Percentiles rank a stretch among this genome's conserved stretches.
Evolutionary conservation across 2,888 invertebrate species (phyloP).

Genomic region (Drosophila affinis): DNA sequence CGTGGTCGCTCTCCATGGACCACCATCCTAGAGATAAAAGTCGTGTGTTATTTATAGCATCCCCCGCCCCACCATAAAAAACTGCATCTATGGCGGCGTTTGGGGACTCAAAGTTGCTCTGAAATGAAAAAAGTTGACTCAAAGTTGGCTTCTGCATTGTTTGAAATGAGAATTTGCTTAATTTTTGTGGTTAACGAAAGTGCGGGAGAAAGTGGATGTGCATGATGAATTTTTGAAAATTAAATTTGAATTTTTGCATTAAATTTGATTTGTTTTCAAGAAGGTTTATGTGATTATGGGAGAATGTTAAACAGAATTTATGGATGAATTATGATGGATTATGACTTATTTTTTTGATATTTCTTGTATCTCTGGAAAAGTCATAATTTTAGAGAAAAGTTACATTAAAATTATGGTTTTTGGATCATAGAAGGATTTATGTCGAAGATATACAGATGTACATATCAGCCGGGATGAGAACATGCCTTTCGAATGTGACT

Average conservation of each 20-base stretch:
- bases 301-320: background rate
- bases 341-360: no score
- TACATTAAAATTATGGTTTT: no score
- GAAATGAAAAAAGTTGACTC: conserved; percentile 2
- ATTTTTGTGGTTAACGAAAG: background rate
- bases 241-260: background rate
- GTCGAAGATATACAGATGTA: no score
- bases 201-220: background rate
- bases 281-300: background rate
- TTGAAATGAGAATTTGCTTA: background rate
- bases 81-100: conserved; percentile 16
- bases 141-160: background rate
- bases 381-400: no score
- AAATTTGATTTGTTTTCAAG: background rate
- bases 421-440: no score
- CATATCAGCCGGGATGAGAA: no score
- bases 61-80: conserved; percentile 2
- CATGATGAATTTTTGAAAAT: background rate
- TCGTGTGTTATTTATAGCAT: conserved; percentile 52
- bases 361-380: no score
- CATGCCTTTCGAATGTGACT: no score
- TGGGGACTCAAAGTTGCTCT: conserved; percentile 11
- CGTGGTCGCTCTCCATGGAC: conserved; percentile 57
- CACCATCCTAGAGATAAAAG: conserved; percentile 60
- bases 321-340: no score